Percentiles rank a stretch among this genome's conserved stretches.
phyloP scores from a whole-genome alignment of 2,113 vertebrate species.

The Datnioides undecimradiatus region DNA sequence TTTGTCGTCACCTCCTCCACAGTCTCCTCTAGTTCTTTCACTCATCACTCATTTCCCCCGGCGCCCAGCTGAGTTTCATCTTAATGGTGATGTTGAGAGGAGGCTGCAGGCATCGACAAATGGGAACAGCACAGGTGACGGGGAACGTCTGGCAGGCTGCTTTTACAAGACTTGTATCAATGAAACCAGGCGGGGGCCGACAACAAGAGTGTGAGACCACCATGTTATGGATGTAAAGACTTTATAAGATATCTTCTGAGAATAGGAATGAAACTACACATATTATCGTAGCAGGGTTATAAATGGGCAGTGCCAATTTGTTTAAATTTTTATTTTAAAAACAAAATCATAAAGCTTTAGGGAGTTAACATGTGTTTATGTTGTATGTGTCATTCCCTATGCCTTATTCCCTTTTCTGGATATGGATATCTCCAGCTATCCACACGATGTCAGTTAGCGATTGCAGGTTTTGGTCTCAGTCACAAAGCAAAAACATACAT shows the following conservation, averaged over 20 bases:
- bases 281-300: not conserved
- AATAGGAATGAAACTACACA: not conserved
- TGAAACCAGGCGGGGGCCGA: too few relatives aligned
- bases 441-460: too few relatives aligned
- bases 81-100: conserved; percentile 39
- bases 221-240: not conserved
- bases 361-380: too few relatives aligned
- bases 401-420: too few relatives aligned
- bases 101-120: conserved; percentile 29
- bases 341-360: not conserved
- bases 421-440: too few relatives aligned
- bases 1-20: conserved; percentile 25
- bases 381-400: too few relatives aligned
- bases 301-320: too few relatives aligned
- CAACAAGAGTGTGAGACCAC: not conserved
- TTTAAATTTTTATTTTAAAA: too few relatives aligned
- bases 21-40: conserved; percentile 32
- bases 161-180: conserved; percentile 11
- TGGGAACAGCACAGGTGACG: conserved; percentile 39
- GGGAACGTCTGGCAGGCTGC: not conserved
- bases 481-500: too few relatives aligned
- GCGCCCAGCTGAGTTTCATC: conserved; percentile 17
- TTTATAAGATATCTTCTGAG: not conserved
- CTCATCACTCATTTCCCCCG: conserved; percentile 46
- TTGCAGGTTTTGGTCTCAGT: too few relatives aligned